Evolutionary conservation across 2,888 invertebrate species (phyloP).

Genomic region (Lampropteryx suffumata): DNA sequence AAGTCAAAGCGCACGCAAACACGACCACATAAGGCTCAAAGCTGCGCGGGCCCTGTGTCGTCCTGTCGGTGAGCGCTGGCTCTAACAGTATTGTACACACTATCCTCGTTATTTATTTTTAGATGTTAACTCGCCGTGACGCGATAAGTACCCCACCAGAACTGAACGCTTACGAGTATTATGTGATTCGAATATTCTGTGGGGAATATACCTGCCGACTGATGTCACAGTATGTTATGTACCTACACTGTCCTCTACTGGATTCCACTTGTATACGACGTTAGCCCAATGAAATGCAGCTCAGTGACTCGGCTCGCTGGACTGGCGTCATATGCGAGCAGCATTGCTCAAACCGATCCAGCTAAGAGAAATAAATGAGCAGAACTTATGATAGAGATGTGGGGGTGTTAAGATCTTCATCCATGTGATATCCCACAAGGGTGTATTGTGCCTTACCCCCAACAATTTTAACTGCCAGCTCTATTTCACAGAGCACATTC

Average conservation of each 20-base stretch:
- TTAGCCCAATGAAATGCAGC: neutral
- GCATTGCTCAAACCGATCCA: slow-evolving; percentile 2
- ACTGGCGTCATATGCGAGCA: neutral
- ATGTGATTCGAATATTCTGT: slow-evolving; percentile 7
- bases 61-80: slow-evolving; percentile 14
- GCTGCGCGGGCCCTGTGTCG: neutral
- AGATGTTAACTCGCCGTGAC: slow-evolving; percentile 50
- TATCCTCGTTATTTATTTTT: slow-evolving; percentile 52
- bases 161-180: slow-evolving; percentile 27
- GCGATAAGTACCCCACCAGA: slow-evolving; percentile 30
- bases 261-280: neutral
- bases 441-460: slow-evolving; percentile 26
- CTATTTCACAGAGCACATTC: slow-evolving; percentile 17
- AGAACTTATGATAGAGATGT: slow-evolving; percentile 13
- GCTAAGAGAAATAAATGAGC: slow-evolving; percentile 2
- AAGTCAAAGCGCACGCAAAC: slow-evolving; percentile 9
- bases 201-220: neutral
- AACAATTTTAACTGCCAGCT: slow-evolving; percentile 26
- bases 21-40: slow-evolving; percentile 1
- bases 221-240: neutral
- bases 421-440: slow-evolving; percentile 21
- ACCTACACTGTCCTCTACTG: neutral
- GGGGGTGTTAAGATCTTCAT: slow-evolving; percentile 19
- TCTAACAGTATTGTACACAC: slow-evolving; percentile 40
- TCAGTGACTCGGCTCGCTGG: neutral